Evolutionary conservation across 2,888 invertebrate species (phyloP), one percentile per base, ranked within the genome.

Genomic region (Callyntrura sp.): DNA sequence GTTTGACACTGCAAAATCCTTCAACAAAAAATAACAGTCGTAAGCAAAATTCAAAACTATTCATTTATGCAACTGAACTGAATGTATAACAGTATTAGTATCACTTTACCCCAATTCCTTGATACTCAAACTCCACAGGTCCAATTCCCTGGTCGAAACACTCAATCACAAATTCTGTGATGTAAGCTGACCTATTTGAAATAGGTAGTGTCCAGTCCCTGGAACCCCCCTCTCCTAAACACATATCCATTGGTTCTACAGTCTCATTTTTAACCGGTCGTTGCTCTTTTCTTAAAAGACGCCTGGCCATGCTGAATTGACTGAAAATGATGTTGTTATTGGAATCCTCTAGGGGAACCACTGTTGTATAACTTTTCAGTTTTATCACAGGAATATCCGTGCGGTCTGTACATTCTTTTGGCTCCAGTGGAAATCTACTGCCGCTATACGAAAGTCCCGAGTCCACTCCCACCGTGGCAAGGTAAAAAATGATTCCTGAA

Each of bases 91-190:
- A n/a, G n/a, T n/a, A n/a, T n/a, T n/a, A 14, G 25, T 62, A 11
- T 85, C 57, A 23, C 25, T 76, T 84, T 89, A 92, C 92, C 51
- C 92, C 92, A 57, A 92, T 85, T 45, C 92, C 92, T 76, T 88
- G 90, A 57, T 92, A 92, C 23, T 91, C 92, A 88, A 90, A 92
- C 20, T 91, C 90, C 17, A 92, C 90, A 14, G 91, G 90, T 11
- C 92, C 92, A 55, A 89, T 81, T 6, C 91, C 92, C 20, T 91
- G 88, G 55, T 91, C 91, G 35, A 88, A 90, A 20, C 92, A 92
- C 60, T 92, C 92, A 43, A 92, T 90, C n/a, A 91, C 87, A 23
- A 92, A 90, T 85, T 92, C 88, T 0, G 88, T 90, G 23, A 92
- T 89, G 20, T 57, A 84, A 17, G 88, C 76, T 17, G 92, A 90